Base-by-base conservation (phyloP, 2,113 vertebrate species). In the Psittacara wagleri region DNA sequence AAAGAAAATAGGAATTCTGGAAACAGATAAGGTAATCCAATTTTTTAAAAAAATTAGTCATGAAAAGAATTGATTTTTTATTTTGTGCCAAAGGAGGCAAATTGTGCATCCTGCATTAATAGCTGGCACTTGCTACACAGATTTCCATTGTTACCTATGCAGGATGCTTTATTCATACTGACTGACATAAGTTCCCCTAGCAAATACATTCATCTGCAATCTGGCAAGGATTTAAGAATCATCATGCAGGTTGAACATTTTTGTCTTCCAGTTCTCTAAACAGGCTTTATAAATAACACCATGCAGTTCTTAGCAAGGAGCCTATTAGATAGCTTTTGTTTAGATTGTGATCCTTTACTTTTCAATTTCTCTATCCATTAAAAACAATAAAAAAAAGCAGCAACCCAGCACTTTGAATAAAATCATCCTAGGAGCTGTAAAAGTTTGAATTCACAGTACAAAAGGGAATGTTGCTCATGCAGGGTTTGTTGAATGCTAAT, bases 401-500 rank as follows among this genome's bases (percentile, higher is more conserved):
- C 73, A 82, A 90, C 20, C 12, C n/a, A 84, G 35, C 23, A 59
- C 44, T 86, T 81, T 83, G 66, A 88, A 92, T 85, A 92, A 95
- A 96, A 94, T 79, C 61, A 86, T 83, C 87, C 74, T 59, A 93
- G 81, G 83, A 91, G 63, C 70, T 92, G 46, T 70, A 57, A 55
- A 96, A 89, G 63, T 86, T 84, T 89, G 70, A 88, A 96, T 73
- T 90, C 70, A 84, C 13, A 63, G n/a, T 37, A 91, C 67, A 94
- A 96, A 92, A 96, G 55, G 22, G 52, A 96, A 85, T 63, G 64
- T 44, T 86, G 80, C 54, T 95, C 89, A 67, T 49, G 63, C 33
- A 86, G 70, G 41, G 25, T 81, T n/a, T 62, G 41, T 24, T 55
- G 86, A 96, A 96, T 94, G 79, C 63, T 97, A 96, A 96, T 83